phyloP scores from a whole-genome alignment of 1,140 invertebrate genomes.

The Drusus annulatus region DNA sequence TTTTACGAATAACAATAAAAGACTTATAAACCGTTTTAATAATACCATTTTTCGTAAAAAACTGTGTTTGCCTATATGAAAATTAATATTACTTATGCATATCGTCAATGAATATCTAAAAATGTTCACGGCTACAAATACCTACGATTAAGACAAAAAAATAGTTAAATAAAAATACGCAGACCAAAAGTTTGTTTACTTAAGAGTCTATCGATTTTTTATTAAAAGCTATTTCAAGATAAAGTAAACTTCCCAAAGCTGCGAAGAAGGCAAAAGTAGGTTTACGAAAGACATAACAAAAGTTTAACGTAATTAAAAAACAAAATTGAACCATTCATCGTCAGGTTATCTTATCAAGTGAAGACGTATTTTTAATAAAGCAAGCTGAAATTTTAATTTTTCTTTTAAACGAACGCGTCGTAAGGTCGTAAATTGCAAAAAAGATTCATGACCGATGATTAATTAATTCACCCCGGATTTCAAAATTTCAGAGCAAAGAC shows the following conservation, averaged over 20 bases:
- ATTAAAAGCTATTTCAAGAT: conserved; percentile 4
- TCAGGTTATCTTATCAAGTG: conserved; percentile 37
- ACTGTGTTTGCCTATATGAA: no score
- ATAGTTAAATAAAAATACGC: no score
- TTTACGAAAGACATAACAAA: conserved; percentile 17
- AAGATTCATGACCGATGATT: conserved; percentile 27
- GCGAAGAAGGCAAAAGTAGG: neutral
- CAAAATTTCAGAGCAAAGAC: no score
- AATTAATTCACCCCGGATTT: conserved; percentile 7
- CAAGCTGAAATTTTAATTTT: conserved; percentile 39
- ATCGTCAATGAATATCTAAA: no score
- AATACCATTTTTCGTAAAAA: no score
- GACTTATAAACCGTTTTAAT: no score
- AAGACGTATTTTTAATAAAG: conserved; percentile 36
- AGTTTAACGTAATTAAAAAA: conserved; percentile 39
- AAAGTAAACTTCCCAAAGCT: conserved; percentile 1
- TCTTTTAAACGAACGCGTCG: conserved; percentile 29
- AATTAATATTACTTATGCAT: no score
- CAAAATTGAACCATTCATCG: conserved; percentile 41
- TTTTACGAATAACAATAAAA: no score
- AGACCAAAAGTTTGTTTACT: no score
- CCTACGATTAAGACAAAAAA: neutral
- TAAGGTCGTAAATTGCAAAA: conserved; percentile 28
- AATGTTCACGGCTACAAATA: no score
- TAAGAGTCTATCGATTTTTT: neutral